Base-by-base conservation (phyloP, 2,797 vertebrate species). In the Dryobates pubescens region DNA sequence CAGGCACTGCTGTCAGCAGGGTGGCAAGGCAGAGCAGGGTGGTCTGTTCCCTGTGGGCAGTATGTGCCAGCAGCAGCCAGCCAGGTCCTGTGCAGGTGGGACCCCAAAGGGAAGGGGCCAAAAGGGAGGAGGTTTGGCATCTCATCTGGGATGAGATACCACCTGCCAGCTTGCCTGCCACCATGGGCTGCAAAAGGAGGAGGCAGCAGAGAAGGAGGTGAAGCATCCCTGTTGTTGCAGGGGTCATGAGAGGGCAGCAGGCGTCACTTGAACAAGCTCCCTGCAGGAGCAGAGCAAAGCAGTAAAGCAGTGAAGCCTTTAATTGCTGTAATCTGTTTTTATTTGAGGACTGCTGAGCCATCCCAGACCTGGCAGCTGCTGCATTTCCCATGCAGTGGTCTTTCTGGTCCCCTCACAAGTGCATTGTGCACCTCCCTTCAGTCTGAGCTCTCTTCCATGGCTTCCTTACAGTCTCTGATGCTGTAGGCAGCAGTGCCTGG, bases 291-390 rank as follows among this genome's bases (percentile, higher is more conserved):
- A 74, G 29, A 62, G 36, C 4, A 6, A 61, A 57, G 54, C 58
- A 80, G 80, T 2, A 17, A 89, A 76, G 63, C 65, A 72, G 43
- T 0, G 5, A 90, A 87, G 78, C 85, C 58, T 92, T 92, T 93
- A 93, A 93, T 92, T 80, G 67, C 80, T 82, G 90, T 94, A 82
- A 90, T 88, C 59, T 14, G 17, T 84, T 92, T 93, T 90, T 73
- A 76, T 92, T 70, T 88, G 81, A 83, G 76, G 64, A 53, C 57
- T 2, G 10, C 71, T 88, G 83, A 91, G 68, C 91, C 41, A 41
- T 86, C 83, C 72, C 41, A 59, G 74, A 41, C 49, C 24, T 82
- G 65, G 77, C 82, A 91, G 74, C 54, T 79, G 61, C 71, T 88
- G 57, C 62, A 8, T 90, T 86, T 68, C 30, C 56, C 43, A 47